Conservation (phyloP, 64 coral and sea anemone genomes). For the Montipora capricornis region DNA sequence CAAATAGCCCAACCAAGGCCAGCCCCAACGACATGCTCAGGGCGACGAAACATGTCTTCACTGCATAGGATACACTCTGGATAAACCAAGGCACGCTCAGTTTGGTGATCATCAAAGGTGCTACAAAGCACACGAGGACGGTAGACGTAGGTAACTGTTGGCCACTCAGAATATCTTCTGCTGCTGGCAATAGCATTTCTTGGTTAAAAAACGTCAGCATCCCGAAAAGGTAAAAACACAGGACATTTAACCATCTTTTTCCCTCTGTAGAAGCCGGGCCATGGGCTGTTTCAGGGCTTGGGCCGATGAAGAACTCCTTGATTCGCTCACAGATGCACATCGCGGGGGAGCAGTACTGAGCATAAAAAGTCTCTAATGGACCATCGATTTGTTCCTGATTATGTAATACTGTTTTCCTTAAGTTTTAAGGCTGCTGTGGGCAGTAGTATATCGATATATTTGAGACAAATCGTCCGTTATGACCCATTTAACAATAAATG, state of each 20-base stretch:
- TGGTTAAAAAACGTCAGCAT: slow-evolving; percentile 84
- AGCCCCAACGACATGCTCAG: slow-evolving; percentile 68
- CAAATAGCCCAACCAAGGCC: slow-evolving; percentile 44
- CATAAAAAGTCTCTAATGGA: too few species aligned
- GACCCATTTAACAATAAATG: too few species aligned
- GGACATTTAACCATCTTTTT: background rate
- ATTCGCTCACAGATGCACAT: too few species aligned
- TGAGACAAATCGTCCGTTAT: too few species aligned
- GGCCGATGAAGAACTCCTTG: too few species aligned
- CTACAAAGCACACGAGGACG: slow-evolving; percentile 63
- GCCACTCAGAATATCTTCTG: slow-evolving; percentile 87
- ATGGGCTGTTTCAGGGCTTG: too few species aligned
- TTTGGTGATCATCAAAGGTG: slow-evolving; percentile 76
- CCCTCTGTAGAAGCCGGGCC: background rate
- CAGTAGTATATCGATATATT: too few species aligned
- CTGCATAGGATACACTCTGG: slow-evolving; percentile 71
- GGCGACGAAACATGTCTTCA: slow-evolving; percentile 56
- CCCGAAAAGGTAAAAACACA: slow-evolving; percentile 81
- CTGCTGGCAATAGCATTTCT: slow-evolving; percentile 81
- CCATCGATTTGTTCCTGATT: too few species aligned
- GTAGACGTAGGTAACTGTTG: slow-evolving; percentile 66
- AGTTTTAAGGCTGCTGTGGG: too few species aligned
- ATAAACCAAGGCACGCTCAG: slow-evolving; percentile 77
- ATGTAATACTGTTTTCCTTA: too few species aligned
- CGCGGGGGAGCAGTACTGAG: too few species aligned